These are phyloP conservation scores for Hesperia comma DNA, from an alignment of 2,888 invertebrate genomes.

Conservation along the genomic window DNA sequence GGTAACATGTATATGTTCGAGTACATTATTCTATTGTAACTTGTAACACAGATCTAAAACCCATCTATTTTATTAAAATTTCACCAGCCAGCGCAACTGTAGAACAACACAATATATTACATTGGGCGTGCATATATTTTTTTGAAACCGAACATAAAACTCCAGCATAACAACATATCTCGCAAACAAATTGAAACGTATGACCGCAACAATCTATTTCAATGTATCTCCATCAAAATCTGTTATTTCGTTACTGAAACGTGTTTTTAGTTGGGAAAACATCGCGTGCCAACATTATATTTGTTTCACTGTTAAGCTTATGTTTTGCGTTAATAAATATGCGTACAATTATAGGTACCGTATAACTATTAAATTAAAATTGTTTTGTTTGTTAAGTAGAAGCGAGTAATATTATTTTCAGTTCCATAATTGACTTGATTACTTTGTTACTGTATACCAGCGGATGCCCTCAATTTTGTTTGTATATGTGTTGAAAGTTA, in stretches of 20 bases:
- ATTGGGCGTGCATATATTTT: slow-evolving; percentile 7
- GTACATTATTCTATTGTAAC: too few relatives aligned
- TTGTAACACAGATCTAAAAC: background rate
- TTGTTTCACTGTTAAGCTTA: slow-evolving; percentile 2
- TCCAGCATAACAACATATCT: slow-evolving; percentile 10
- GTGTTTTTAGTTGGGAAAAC: slow-evolving; percentile 10
- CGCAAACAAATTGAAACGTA: slow-evolving; percentile 26
- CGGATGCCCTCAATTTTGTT: too few relatives aligned
- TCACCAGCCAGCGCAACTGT: background rate
- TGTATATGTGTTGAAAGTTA: too few relatives aligned
- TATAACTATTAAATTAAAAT: too few relatives aligned
- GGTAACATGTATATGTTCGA: too few relatives aligned
- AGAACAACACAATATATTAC: slow-evolving; percentile 4
- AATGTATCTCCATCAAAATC: slow-evolving; percentile 28
- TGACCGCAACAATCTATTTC: slow-evolving; percentile 29
- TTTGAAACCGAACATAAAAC: slow-evolving; percentile 8
- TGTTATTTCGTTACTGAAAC: slow-evolving; percentile 18
- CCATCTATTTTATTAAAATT: slow-evolving; percentile 4
- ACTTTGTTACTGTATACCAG: too few relatives aligned
- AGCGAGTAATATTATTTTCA: too few relatives aligned
- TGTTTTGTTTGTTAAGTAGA: too few relatives aligned
- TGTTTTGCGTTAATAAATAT: background rate
- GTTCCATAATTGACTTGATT: too few relatives aligned
- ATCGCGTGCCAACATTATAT: slow-evolving; percentile 7
- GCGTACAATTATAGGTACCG: too few relatives aligned